Evolutionary conservation across 2,113 vertebrate species (phyloP).

Genomic region (Buteo buteo): DNA sequence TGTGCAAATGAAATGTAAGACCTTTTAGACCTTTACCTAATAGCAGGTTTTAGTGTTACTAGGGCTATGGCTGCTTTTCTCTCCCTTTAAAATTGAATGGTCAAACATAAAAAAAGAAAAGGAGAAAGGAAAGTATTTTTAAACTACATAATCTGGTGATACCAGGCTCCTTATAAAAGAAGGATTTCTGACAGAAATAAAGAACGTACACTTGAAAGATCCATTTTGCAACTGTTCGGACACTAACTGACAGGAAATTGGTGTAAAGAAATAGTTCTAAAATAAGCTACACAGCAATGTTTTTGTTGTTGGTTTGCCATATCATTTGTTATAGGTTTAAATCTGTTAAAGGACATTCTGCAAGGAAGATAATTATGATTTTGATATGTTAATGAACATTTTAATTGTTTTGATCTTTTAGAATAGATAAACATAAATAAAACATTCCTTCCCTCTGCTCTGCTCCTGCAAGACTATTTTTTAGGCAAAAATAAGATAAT

Average conservation of each 20-base stretch:
- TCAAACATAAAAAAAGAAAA: neutral
- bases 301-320: neutral
- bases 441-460: neutral
- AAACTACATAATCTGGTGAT: neutral
- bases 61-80: neutral
- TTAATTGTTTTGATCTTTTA: neutral
- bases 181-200: neutral
- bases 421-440: neutral
- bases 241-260: neutral
- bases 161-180: neutral
- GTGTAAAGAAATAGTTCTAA: neutral
- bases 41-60: neutral
- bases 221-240: neutral
- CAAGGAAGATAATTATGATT: neutral
- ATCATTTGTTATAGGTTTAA: neutral
- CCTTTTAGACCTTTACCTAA: neutral
- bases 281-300: neutral
- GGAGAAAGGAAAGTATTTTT: neutral
- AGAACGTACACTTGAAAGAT: neutral
- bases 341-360: neutral
- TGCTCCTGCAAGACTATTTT: neutral
- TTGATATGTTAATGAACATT: neutral
- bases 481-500: neutral
- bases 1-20: conserved; percentile 23
- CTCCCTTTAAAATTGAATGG: neutral